Percentiles rank a stretch among this genome's conserved stretches.
Conservation (phyloP, 2,113 vertebrate species). For the Rafetus swinhoei region DNA sequence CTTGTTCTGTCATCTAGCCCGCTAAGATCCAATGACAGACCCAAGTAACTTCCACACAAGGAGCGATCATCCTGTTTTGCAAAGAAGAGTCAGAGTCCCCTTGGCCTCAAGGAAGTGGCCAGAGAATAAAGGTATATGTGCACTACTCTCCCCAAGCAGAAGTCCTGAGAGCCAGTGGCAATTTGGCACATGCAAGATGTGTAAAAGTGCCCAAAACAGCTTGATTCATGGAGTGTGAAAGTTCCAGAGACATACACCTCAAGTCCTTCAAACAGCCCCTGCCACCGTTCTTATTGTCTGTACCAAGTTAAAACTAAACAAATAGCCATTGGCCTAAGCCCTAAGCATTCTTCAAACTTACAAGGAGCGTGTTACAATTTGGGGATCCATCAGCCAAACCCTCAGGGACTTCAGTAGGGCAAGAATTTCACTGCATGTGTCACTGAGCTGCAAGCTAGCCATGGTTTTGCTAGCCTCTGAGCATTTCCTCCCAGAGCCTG, state of each 20-base stretch:
- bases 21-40: neutral
- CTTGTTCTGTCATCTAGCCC: neutral
- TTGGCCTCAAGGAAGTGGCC: neutral
- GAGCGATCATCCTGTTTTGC: neutral
- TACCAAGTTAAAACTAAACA: neutral
- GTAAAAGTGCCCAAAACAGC: neutral
- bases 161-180: constrained; percentile 9
- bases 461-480: neutral
- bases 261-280: neutral
- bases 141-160: neutral
- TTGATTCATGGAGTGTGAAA: neutral
- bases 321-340: too few species aligned
- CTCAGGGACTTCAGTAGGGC: neutral
- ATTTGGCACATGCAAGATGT: neutral
- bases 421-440: accelerated
- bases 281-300: neutral
- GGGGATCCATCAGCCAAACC: neutral
- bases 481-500: neutral
- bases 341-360: neutral
- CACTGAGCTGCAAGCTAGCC: neutral
- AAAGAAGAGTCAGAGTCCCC: neutral
- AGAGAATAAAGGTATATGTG: neutral
- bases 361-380: neutral
- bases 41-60: neutral
- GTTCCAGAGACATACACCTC: neutral